These are phyloP conservation scores for Manis crassicaudata DNA, from an alignment of 2,797 vertebrate genomes.

Conservation along the genomic window DNA sequence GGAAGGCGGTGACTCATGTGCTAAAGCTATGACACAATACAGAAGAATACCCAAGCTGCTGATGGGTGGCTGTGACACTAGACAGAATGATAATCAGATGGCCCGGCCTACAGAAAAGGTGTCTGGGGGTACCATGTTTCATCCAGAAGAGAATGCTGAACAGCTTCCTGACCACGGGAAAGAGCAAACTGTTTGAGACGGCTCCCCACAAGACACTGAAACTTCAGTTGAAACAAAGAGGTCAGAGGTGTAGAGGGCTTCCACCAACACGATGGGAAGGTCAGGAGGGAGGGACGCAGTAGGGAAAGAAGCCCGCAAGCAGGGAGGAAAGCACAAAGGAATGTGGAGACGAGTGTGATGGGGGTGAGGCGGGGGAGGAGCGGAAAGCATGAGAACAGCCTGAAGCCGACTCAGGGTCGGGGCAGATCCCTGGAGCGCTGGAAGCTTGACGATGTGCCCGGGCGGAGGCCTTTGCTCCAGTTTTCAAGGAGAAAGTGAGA, in stretches of 20 bases:
- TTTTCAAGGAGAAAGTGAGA: neutral
- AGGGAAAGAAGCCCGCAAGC: neutral
- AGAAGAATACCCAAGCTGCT: neutral
- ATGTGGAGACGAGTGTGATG: no score
- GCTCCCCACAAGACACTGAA: neutral
- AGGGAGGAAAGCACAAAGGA: neutral
- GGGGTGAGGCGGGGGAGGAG: neutral
- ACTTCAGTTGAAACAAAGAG: neutral
- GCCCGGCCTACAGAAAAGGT: neutral
- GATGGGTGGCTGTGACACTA: no score
- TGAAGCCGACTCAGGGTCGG: neutral
- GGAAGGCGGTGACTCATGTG: neutral
- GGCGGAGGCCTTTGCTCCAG: neutral
- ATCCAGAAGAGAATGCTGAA: neutral
- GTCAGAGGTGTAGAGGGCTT: neutral
- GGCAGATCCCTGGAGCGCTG: neutral
- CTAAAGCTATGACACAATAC: neutral
- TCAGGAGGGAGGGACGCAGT: neutral
- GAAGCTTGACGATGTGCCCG: neutral
- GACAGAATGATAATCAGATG: neutral
- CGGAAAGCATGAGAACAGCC: neutral
- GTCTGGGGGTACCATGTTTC: neutral
- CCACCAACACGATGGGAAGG: neutral
- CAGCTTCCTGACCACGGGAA: neutral
- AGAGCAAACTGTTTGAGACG: neutral